These are phyloP conservation scores for Junonia oenone DNA, from an alignment of 2,888 invertebrate genomes.

Conservation along the genomic window DNA sequence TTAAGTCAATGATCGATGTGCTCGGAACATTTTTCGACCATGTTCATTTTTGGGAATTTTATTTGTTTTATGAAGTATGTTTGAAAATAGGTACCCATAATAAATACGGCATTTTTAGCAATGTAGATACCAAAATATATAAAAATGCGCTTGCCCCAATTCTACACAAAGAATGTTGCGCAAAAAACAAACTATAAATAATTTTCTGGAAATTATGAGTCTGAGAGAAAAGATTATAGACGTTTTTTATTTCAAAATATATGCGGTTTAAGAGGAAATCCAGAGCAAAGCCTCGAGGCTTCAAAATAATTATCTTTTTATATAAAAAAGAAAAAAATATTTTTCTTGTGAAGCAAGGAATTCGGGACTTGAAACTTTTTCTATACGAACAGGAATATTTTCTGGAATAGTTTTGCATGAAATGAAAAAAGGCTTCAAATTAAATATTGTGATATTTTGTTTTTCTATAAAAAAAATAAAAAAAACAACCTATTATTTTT, in stretches of 20 bases:
- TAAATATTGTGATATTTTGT: neutral
- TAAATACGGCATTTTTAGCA: too few relatives aligned
- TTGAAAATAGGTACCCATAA: too few relatives aligned
- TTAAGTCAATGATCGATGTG: too few relatives aligned
- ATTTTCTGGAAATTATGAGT: neutral
- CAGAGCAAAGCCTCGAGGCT: neutral
- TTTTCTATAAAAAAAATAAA: too few relatives aligned
- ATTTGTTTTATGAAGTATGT: too few relatives aligned
- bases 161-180: too few relatives aligned
- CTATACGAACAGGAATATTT: neutral
- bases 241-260: neutral
- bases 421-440: neutral
- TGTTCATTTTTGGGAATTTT: too few relatives aligned
- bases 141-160: too few relatives aligned
- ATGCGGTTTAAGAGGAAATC: neutral
- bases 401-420: neutral
- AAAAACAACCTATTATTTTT: too few relatives aligned
- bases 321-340: neutral
- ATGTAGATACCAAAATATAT: too few relatives aligned
- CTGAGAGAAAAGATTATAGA: neutral
- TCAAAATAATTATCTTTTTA: slow-evolving; percentile 5
- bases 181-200: neutral
- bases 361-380: neutral
- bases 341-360: neutral
- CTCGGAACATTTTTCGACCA: too few relatives aligned